A percentile compares a stretch with the other conserved stretches of the same genome.
Evolutionary conservation across 1,140 invertebrate genomes (phyloP).

Genomic region (Antheraea mylitta): DNA sequence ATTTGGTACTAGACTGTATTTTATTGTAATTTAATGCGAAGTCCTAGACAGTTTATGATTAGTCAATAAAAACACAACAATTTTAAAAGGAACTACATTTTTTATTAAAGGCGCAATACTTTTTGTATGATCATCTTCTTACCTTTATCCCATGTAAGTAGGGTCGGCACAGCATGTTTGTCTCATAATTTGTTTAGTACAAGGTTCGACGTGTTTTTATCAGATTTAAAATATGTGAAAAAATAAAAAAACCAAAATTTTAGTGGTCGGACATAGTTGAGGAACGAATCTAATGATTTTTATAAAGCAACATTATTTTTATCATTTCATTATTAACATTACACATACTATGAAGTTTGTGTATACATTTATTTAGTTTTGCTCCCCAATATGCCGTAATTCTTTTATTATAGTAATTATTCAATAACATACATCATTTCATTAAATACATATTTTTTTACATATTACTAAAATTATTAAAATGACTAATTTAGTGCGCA

Average conservation of each 20-base stretch:
- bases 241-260: conserved; percentile 19
- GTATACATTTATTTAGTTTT: conserved; percentile 51
- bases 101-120: too few relatives aligned
- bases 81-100: too few relatives aligned
- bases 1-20: too few relatives aligned
- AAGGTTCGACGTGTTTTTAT: too few relatives aligned
- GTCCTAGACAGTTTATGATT: too few relatives aligned
- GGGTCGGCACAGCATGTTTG: too few relatives aligned
- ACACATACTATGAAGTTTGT: conserved; percentile 34
- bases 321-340: conserved; percentile 38
- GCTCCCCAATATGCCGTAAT: conserved; percentile 54
- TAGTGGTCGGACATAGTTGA: conserved; percentile 50
- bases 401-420: conserved; percentile 40
- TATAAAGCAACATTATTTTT: conserved; percentile 36
- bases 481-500: conserved; percentile 40
- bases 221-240: background rate
- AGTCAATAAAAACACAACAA: too few relatives aligned
- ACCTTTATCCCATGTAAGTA: too few relatives aligned
- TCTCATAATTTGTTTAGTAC: too few relatives aligned
- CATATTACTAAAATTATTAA: conserved; percentile 49
- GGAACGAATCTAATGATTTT: conserved; percentile 64
- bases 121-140: too few relatives aligned
- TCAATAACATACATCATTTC: background rate
- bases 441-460: conserved; percentile 24
- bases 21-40: too few relatives aligned